Evolutionary conservation across 2,888 invertebrate species (phyloP).

Genomic region (Cremastinae sp.): DNA sequence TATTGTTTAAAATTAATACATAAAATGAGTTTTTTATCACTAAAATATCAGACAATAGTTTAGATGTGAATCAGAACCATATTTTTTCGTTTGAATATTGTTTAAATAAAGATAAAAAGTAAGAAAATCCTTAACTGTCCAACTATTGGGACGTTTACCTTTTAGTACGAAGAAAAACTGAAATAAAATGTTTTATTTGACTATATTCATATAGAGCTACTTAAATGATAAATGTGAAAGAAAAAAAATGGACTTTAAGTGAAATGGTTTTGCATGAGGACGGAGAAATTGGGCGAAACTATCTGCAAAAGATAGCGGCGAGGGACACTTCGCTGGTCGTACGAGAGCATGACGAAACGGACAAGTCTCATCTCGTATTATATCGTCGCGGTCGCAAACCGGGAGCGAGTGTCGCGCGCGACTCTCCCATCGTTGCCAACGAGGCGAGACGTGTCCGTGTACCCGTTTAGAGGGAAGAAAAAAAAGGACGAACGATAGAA

Average conservation of each 20-base stretch:
- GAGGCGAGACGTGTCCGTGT: conserved; percentile 44
- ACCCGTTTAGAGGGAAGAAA: conserved; percentile 34
- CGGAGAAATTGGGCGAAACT: conserved; percentile 1
- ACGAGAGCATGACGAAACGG: conserved; percentile 44
- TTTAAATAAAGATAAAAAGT: no score
- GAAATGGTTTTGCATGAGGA: conserved; percentile 6
- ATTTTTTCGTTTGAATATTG: no score
- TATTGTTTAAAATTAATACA: no score
- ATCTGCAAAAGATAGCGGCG: neutral
- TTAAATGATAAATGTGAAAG: conserved; percentile 23
- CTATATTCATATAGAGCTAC: neutral
- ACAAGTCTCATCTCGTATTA: conserved; percentile 11
- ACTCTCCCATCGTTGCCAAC: conserved; percentile 39
- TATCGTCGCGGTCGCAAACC: conserved; percentile 27
- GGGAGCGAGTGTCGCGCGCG: conserved; percentile 42
- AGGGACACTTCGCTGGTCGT: conserved; percentile 24
- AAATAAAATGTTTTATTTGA: no score
- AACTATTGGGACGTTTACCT: no score
- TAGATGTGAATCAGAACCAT: no score
- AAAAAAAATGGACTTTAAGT: no score
- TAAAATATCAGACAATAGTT: no score
- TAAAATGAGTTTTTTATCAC: no score
- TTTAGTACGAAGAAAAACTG: no score
- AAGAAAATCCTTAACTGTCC: no score
- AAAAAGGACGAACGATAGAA: conserved; percentile 3